Evolutionary conservation across 2,113 vertebrate genomes (phyloP).

Genomic region (Hippopotamus amphibius): DNA sequence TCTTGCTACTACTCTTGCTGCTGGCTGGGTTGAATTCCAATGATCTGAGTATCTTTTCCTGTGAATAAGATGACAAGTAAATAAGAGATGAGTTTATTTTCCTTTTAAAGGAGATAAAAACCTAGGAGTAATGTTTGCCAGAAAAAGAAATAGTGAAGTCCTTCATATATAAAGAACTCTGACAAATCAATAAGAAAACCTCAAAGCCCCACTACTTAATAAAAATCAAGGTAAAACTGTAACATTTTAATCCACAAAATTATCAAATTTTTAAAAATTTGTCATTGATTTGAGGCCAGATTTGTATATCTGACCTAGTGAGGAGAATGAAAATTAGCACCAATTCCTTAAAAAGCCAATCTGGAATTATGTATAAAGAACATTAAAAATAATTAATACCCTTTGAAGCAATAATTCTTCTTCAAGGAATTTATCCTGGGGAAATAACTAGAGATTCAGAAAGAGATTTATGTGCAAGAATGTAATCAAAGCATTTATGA

Average conservation of each 20-base stretch:
- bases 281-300: neutral
- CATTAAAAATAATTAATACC: neutral
- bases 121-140: neutral
- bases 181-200: neutral
- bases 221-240: neutral
- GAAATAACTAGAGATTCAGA: neutral
- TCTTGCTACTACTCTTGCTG: neutral
- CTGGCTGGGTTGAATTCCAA: neutral
- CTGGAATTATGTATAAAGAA: neutral
- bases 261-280: neutral
- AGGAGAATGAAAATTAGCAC: neutral
- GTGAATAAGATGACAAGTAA: neutral
- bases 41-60: neutral
- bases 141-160: neutral
- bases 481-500: neutral
- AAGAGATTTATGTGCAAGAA: neutral
- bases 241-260: conserved; percentile 20
- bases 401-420: neutral
- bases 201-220: neutral
- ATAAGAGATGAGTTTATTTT: conserved; percentile 25
- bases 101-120: conserved; percentile 25
- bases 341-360: conserved; percentile 15
- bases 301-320: neutral
- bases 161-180: conserved; percentile 12
- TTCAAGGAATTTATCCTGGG: neutral